These are phyloP conservation scores for Machimus atricapillus DNA, from an alignment of 2,888 invertebrate species.

Conservation along the genomic window DNA sequence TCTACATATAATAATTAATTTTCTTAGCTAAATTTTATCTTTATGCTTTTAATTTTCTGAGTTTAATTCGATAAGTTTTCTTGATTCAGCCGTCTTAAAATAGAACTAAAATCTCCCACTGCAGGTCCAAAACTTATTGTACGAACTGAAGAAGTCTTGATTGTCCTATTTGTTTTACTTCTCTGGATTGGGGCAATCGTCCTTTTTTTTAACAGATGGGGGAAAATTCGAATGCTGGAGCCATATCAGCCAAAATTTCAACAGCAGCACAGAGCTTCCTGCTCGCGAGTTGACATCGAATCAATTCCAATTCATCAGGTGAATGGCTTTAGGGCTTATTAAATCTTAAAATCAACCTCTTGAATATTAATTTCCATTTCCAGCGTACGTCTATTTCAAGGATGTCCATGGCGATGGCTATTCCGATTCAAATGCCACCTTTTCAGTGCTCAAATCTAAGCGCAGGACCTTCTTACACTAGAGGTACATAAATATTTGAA, in stretches of 20 bases:
- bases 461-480: conserved; percentile 55
- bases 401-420: conserved; percentile 61
- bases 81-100: not conserved
- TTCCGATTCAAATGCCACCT: conserved; percentile 60
- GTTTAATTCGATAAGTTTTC: no score
- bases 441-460: conserved; percentile 54
- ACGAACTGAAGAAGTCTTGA: conserved; percentile 83
- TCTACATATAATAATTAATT: no score
- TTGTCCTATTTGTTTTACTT: conserved; percentile 82
- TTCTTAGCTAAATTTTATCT: no score
- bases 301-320: conserved; percentile 58
- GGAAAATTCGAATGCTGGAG: conserved; percentile 91
- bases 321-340: conserved; percentile 25
- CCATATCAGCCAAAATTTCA: conserved; percentile 91
- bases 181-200: conserved; percentile 91
- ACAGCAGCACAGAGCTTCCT: conserved; percentile 81
- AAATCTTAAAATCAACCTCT: not conserved
- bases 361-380: conserved; percentile 39
- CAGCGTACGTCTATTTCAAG: conserved; percentile 63
- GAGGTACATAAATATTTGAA: conserved; percentile 54
- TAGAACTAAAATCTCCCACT: not conserved
- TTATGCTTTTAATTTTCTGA: no score
- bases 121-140: conserved; percentile 75
- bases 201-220: conserved; percentile 93
- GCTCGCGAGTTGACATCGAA: conserved; percentile 69